Base-by-base conservation (phyloP, 2,797 vertebrate species). In the Cryptoprocta ferox region DNA sequence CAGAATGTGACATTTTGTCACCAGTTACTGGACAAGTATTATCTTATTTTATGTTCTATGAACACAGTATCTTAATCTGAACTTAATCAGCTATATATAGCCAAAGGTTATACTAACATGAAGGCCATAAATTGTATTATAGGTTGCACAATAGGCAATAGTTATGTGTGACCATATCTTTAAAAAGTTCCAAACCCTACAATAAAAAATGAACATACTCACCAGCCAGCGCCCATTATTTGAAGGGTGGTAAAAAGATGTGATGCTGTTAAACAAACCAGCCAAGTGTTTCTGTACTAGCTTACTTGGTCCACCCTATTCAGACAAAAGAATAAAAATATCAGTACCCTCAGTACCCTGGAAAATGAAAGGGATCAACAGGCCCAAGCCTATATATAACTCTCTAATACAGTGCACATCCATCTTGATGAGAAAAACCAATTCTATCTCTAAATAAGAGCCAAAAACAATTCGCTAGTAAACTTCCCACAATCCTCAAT, bases 211-310 rank as follows among this genome's bases (percentile, higher is more conserved):
- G 26, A 95, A 87, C 30, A 28, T 70, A 99, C 99, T 99, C 98
- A 99, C 99, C 99, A 99, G 98, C 99, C 99, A 99, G 91, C 99
- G 99, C 18, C 99, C 99, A 3, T 99, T 99, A 98, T 99, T 99
- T 94, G 99, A 99, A 65, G 99, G 99, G 97, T 99, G 99, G 87
- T 99, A 99, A 98, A 99, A 99, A 48, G 99, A 99, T 61, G 99
- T 99, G 97, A 99, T 99, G 94, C 99, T 99, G 97, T 99, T 99
- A 98, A 99, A 99, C 98, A 99, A 99, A 95, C 99, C 99, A 98
- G 99, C 99, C 97, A 99, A 99, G 97, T 99, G 99, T 83, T 99
- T 99, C 98, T 99, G 99, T 50, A 99, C 99, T 92, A 99, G 98
- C 93, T 99, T 99, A 98, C 99, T 99, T 92, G 99, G 99, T 98